These are phyloP conservation scores for Polydrusus cervinus DNA, from an alignment of 2,888 invertebrate species.

Conservation along the genomic window DNA sequence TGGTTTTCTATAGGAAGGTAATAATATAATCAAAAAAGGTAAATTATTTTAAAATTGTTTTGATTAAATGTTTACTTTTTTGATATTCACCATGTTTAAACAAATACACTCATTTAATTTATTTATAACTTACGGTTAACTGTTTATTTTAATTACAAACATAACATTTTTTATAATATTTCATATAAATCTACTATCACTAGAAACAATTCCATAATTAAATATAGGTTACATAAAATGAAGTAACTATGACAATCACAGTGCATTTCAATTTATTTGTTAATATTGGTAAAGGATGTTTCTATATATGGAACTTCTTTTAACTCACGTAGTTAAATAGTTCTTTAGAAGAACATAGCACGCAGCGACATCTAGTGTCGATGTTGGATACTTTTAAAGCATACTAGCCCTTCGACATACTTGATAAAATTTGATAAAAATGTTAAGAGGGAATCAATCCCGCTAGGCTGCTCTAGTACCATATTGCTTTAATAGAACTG, in stretches of 20 bases:
- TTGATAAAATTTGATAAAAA: too few species aligned
- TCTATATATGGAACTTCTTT: not conserved
- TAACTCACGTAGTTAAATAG: not conserved
- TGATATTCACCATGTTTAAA: constrained; percentile 3
- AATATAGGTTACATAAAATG: not conserved
- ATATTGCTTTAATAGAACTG: too few species aligned
- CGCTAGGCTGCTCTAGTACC: too few species aligned
- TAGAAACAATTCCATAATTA: constrained; percentile 20
- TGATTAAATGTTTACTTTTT: not conserved
- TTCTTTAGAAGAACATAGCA: too few species aligned
- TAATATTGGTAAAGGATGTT: not conserved
- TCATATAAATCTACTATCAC: constrained; percentile 13
- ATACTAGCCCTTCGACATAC: too few species aligned
- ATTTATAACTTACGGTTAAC: too few species aligned
- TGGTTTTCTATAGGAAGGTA: not conserved
- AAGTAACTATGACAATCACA: constrained; percentile 63
- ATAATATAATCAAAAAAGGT: not conserved
- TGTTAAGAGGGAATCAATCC: too few species aligned
- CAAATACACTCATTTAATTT: constrained; percentile 2
- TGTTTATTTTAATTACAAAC: not conserved
- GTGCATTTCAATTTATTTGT: constrained; percentile 59
- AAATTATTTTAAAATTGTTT: not conserved
- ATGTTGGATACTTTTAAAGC: too few species aligned
- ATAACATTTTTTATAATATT: not conserved
- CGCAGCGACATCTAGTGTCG: too few species aligned